Percentiles rank a stretch among this genome's conserved stretches.
Conservation (phyloP, 2,113 vertebrate species). For the Larimichthys crocea region DNA sequence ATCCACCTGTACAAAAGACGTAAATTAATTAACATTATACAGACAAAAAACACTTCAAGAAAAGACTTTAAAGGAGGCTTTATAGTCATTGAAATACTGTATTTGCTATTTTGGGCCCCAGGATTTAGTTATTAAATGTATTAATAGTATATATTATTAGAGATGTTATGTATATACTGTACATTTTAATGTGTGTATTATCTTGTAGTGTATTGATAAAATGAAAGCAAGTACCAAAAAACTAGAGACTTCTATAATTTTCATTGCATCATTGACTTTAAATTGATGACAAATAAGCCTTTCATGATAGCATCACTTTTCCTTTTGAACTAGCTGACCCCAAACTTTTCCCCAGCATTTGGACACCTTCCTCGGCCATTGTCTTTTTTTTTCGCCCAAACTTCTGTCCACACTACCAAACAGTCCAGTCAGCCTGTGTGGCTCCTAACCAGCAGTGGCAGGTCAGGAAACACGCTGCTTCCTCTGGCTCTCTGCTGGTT, state of each 20-base stretch:
- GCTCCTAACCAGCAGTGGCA: conserved; percentile 60
- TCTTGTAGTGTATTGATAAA: neutral
- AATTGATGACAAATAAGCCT: neutral
- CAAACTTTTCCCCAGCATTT: neutral
- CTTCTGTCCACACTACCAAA: conserved; percentile 23
- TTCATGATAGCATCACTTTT: conserved; percentile 10
- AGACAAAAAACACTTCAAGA: neutral
- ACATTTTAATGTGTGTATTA: neutral
- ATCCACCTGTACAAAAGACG: neutral
- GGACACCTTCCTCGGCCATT: conserved; percentile 15
- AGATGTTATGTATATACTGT: neutral
- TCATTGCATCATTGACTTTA: neutral
- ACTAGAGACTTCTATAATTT: no score
- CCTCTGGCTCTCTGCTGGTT: conserved; percentile 61
- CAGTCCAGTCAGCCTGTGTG: conserved; percentile 41
- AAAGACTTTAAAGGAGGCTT: neutral
- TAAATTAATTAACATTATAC: neutral
- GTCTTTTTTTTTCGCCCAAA: conserved; percentile 5
- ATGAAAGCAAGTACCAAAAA: no score
- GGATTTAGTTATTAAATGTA: neutral
- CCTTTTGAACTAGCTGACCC: conserved; percentile 27
- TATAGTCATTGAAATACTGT: neutral
- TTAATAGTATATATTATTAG: neutral
- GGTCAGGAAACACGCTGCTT: conserved; percentile 63
- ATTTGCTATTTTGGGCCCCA: neutral